phyloP scores from a whole-genome alignment of 2,888 invertebrate species.

The Eupithecia subumbrata region DNA sequence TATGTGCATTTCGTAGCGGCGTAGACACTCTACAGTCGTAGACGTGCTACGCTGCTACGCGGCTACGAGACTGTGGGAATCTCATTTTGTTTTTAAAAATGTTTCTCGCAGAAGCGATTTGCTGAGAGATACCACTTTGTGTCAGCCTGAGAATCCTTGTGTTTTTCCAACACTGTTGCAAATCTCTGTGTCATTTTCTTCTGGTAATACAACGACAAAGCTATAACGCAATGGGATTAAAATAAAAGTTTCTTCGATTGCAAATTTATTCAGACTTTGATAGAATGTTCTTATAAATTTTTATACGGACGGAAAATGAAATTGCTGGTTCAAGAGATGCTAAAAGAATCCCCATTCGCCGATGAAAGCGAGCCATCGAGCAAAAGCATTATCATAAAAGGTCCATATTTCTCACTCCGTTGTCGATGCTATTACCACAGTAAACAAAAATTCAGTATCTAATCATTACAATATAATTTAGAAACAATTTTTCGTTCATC shows the following conservation, averaged over 20 bases:
- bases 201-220: background rate
- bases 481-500: background rate
- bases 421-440: constrained; percentile 39
- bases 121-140: constrained; percentile 30
- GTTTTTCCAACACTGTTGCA: background rate
- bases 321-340: background rate
- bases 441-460: background rate
- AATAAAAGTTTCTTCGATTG: background rate
- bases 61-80: constrained; percentile 28
- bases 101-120: constrained; percentile 25
- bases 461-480: background rate
- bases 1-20: constrained; percentile 29
- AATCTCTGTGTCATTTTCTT: background rate
- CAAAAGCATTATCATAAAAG: constrained; percentile 44
- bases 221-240: background rate
- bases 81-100: constrained; percentile 33
- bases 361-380: constrained; percentile 36
- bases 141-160: constrained; percentile 15
- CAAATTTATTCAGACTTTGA: background rate
- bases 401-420: constrained; percentile 42
- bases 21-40: constrained; percentile 27
- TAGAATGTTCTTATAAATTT: background rate
- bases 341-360: constrained; percentile 21
- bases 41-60: constrained; percentile 35
- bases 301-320: background rate